Base-by-base conservation (phyloP, 2,888 invertebrate species). In the Sinelater perroti region DNA sequence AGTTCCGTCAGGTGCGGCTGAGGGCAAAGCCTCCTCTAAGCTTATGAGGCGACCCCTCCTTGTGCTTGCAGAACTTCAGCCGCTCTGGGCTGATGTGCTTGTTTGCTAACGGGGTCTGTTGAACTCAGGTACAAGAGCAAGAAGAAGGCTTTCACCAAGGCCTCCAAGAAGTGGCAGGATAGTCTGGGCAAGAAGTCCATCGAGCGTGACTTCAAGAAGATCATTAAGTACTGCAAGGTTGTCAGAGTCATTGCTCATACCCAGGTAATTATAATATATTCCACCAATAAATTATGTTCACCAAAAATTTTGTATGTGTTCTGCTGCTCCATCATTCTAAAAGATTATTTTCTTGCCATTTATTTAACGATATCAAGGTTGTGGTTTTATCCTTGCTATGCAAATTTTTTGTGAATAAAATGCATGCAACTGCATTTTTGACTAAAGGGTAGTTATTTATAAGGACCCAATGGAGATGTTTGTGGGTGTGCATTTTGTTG, bases 101-200 rank as follows among this genome's bases (percentile, higher is more conserved):
- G 7, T 7, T 31, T 14, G 44, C 13, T 44, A 21, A 21, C 31
- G 44, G n/a, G 8, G 2, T 47, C 52, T 31, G 44, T 53, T 50
- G 3, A 14, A 21, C 40, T 64, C 79, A 99, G 99, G 99, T 97
- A 96, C 85, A 94, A 95, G 83, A 95, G 95, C 81, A 97, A 99
- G 90, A 99, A 97, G 94, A 98, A 97, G 95, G 99, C 99, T 65
- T 99, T 98, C 83, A 93, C 95, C 67, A 98, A 98, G 82, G 88
- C 95, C 62, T 91, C 94, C 77, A 97, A 97, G 84, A 99, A 98
- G 80, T 99, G 99, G 98, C 91, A 93, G 72, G 98, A 98, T 83
- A 93, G 95, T 72, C 86, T 93, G 69, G 99, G 99, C 57, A 93
- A 93, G 79, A 95, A 96, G 81, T 93, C 95, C 65, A 97, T 99